Conservation (phyloP, 2,113 vertebrate genomes). For the Periophthalmodon schlosseri region DNA sequence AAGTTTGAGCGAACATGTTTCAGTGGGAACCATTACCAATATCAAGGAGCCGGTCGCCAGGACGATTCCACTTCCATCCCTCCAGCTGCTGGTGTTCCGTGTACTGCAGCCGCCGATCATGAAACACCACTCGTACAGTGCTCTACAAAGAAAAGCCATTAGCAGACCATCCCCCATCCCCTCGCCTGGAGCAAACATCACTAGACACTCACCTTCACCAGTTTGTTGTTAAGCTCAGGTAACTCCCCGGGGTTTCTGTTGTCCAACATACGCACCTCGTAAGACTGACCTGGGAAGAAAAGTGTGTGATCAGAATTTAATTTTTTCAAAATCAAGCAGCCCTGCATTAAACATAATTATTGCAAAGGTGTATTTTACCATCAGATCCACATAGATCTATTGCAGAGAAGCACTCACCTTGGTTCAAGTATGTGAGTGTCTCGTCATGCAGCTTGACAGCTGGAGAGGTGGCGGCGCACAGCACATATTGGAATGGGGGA, state of each 20-base stretch:
- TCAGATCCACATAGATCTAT: not conserved
- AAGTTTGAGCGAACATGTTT: conserved; percentile 29
- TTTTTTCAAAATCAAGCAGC: not conserved
- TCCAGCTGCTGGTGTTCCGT: conserved; percentile 98
- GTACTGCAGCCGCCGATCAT: conserved; percentile 95
- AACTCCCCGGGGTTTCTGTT: conserved; percentile 89
- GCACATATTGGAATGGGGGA: conserved; percentile 95
- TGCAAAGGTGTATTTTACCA: not conserved
- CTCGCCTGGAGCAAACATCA: not conserved
- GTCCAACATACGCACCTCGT: conserved; percentile 93
- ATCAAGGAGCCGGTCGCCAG: conserved; percentile 95
- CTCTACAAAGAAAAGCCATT: conserved; percentile 57
- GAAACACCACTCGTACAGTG: conserved; percentile 86
- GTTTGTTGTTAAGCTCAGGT: conserved; percentile 87
- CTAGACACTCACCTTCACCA: conserved; percentile 85
- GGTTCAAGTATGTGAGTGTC: conserved; percentile 98
- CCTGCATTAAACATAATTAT: not conserved
- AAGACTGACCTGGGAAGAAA: conserved; percentile 86
- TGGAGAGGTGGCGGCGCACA: conserved; percentile 94
- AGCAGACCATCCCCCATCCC: conserved; percentile 19
- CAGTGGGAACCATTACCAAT: conserved; percentile 80
- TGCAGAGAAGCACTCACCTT: conserved; percentile 78
- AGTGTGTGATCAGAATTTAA: not conserved
- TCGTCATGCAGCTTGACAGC: conserved; percentile 96
- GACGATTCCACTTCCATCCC: conserved; percentile 97